phyloP scores from a whole-genome alignment of 1,140 invertebrate genomes.

The Diabrotica virgifera region DNA sequence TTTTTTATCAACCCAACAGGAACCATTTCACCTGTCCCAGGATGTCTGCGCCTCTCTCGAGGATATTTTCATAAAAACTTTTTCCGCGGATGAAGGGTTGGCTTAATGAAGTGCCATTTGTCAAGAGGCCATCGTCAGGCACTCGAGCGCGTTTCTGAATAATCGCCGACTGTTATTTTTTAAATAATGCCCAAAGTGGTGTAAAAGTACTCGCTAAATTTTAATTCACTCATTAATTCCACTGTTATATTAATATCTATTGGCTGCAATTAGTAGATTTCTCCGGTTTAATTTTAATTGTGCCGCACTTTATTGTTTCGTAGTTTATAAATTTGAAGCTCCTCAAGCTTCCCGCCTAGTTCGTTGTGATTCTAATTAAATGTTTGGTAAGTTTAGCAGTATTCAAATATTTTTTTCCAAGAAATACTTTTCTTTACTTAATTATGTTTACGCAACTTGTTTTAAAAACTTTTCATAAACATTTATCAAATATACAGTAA shows the following conservation, averaged over 20 bases:
- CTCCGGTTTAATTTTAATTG: not conserved
- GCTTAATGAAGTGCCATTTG: conserved; percentile 21
- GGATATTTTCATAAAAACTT: conserved; percentile 8
- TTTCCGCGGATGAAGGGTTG: conserved; percentile 16
- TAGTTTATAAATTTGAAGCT: not conserved
- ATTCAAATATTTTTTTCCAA: no score
- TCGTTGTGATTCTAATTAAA: no score
- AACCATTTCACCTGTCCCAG: conserved; percentile 1
- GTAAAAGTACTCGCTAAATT: conserved; percentile 13
- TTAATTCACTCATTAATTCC: conserved; percentile 16
- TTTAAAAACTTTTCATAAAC: no score
- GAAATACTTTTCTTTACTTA: no score
- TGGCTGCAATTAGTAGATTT: not conserved
- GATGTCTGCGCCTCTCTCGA: not conserved
- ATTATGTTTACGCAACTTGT: no score
- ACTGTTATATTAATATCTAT: conserved; percentile 4
- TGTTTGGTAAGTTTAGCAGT: no score
- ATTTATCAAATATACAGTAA: no score
- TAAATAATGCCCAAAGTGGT: conserved; percentile 15
- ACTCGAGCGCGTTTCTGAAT: conserved; percentile 12
- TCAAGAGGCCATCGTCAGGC: conserved; percentile 15
- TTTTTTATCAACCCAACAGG: not conserved
- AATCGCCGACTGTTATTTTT: conserved; percentile 18
- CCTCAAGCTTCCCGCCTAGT: no score
- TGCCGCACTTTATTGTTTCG: not conserved